Conservation (phyloP, 2,113 vertebrate genomes). For the Rafetus swinhoei region DNA sequence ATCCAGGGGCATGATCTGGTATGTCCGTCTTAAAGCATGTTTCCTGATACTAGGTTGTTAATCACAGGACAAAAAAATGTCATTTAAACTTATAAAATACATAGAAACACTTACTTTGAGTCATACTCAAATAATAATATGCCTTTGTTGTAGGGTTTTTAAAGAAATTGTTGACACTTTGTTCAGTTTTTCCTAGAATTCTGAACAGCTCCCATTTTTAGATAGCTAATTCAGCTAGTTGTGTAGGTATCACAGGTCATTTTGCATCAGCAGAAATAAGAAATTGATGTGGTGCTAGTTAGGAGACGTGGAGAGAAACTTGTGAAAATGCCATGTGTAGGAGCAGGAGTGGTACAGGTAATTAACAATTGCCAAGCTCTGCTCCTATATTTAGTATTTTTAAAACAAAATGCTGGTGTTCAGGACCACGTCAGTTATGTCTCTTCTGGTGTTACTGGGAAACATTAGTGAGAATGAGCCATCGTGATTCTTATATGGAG, state of each 20-base stretch:
- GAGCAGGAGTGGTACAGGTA: accelerated
- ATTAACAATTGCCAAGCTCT: not conserved
- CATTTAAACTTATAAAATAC: not conserved
- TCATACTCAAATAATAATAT: not conserved
- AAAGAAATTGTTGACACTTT: not conserved
- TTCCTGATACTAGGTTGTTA: not conserved
- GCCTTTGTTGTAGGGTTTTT: not conserved
- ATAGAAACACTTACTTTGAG: accelerated
- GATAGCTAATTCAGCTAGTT: not conserved
- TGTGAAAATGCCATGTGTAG: not conserved
- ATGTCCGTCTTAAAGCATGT: not conserved
- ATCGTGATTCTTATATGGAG: not conserved
- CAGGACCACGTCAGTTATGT: accelerated
- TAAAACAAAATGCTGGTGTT: accelerated
- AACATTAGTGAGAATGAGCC: not conserved
- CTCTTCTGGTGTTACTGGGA: not conserved
- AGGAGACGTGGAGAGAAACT: not conserved
- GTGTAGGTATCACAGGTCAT: not conserved
- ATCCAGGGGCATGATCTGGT: accelerated
- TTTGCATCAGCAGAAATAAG: not conserved
- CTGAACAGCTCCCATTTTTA: not conserved
- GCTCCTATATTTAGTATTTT: not conserved
- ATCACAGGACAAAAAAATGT: not conserved
- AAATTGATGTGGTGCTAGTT: accelerated
- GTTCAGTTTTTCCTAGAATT: not conserved